Conservation (phyloP, 2,888 invertebrate genomes). For the Abrostola triplasia region DNA sequence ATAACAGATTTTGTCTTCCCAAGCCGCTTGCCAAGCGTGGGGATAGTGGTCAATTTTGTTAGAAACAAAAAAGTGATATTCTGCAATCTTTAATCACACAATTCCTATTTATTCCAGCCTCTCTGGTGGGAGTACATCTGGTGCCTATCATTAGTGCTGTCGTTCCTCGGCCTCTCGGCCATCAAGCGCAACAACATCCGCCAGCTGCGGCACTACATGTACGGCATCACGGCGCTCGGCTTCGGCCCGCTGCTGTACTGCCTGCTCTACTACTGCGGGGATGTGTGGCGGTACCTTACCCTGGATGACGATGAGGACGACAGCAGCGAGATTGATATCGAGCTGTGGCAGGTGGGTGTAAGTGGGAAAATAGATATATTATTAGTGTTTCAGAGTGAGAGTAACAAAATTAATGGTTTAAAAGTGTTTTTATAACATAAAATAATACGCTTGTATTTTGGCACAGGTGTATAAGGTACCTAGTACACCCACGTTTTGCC, state of each 20-base stretch:
- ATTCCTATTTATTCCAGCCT: conserved; percentile 87
- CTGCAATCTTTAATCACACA: neutral
- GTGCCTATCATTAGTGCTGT: conserved; percentile 94
- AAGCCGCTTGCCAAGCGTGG: too few relatives aligned
- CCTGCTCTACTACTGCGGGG: conserved; percentile 93
- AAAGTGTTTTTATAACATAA: too few relatives aligned
- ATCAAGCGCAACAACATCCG: conserved; percentile 94
- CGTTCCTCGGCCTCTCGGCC: conserved; percentile 95
- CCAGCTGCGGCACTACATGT: conserved; percentile 93
- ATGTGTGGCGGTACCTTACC: conserved; percentile 93
- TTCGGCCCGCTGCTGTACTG: conserved; percentile 95
- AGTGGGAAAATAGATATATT: conserved; percentile 22
- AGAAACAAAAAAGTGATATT: too few relatives aligned
- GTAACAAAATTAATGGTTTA: too few relatives aligned
- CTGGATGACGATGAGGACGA: conserved; percentile 87
- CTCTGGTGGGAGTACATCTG: conserved; percentile 98
- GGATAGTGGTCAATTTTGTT: too few relatives aligned
- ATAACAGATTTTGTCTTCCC: too few relatives aligned
- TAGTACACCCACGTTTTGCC: too few relatives aligned
- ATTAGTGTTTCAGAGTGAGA: neutral
- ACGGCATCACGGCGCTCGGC: conserved; percentile 91
- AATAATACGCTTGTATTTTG: too few relatives aligned
- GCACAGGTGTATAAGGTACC: too few relatives aligned
- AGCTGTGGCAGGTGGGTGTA: conserved; percentile 93
- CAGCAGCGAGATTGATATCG: conserved; percentile 88